phyloP scores from a whole-genome alignment of 2,888 invertebrate species.

The Sericinus montela region DNA sequence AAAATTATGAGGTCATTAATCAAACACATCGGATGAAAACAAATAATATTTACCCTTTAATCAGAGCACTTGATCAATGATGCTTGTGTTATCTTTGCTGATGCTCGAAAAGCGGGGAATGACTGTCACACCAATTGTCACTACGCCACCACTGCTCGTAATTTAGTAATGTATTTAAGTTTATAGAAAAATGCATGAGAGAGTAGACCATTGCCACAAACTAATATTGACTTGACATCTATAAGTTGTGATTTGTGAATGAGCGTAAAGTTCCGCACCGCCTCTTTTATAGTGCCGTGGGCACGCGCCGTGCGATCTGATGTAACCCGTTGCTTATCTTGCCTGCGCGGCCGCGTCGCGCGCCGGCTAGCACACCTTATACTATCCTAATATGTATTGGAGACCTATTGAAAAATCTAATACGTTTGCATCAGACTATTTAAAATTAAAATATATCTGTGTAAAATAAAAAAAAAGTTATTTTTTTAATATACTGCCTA shows the following conservation, averaged over 20 bases:
- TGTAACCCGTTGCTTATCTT: conserved; percentile 63
- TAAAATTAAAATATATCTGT: neutral
- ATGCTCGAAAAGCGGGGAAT: conserved; percentile 68
- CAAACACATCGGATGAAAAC: conserved; percentile 26
- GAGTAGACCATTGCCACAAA: conserved; percentile 75
- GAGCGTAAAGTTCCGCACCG: conserved; percentile 36
- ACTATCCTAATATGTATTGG: neutral
- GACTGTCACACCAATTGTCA: conserved; percentile 73
- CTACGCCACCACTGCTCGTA: conserved; percentile 75
- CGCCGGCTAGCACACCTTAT: conserved; percentile 11
- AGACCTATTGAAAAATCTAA: conserved; percentile 7
- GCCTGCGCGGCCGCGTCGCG: conserved; percentile 28
- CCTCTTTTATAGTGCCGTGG: conserved; percentile 52
- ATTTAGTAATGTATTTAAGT: conserved; percentile 51
- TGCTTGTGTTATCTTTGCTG: conserved; percentile 65
- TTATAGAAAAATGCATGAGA: conserved; percentile 61
- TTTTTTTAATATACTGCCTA: too few relatives aligned
- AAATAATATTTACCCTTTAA: conserved; percentile 68
- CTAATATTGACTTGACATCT: conserved; percentile 64
- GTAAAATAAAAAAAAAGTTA: too few relatives aligned
- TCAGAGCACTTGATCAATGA: conserved; percentile 43
- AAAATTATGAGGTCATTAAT: conserved; percentile 11
- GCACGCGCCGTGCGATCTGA: conserved; percentile 55
- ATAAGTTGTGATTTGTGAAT: conserved; percentile 62
- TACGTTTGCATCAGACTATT: conserved; percentile 6